Base-by-base conservation (phyloP, 2,888 invertebrate species). In the Xestobium rufovillosum region DNA sequence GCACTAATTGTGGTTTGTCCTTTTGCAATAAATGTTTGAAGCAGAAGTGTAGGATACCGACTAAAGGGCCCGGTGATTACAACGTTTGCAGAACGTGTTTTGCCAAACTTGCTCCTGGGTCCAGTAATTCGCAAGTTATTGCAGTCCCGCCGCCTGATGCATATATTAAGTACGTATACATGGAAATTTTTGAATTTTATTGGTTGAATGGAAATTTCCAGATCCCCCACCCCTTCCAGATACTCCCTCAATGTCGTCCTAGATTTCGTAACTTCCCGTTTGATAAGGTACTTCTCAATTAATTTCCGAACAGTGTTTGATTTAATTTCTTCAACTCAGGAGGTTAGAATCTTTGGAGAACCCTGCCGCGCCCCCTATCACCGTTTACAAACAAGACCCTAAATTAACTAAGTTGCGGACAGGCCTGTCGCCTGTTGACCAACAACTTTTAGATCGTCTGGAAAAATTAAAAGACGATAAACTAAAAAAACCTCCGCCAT, bases 21-120 rank as follows among this genome's bases (percentile, higher is more conserved):
- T 87, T 80, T 65, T 91, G 90, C 61, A 75, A 74, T 41, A 87
- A 83, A 62, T 91, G 90, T 61, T 66, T 90, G 31, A 76, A 77
- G 48, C 74, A 83, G 51, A 82, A 82, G 63, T 68, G 75, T 41
- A 73, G 75, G 51, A 65, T 87, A 39, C 72, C 80, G 6, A 77
- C 67, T 42, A 63, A 76, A 56, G 69, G 75, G 3, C 72, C 74
- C 48, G 67, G 70, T 29, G 75, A 78, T 53, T 71, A 75, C 35
- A 80, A 79, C 64, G 83, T 87, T 31, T 80, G 80, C 52, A 67
- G 71, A 43, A 69, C 63, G 37, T 78, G 73, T 56, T 70, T 61
- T 47, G 59, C 66, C 34, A 67, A 65, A 53, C 42, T 64, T 26
- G 51, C 51, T 14, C 50, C 55, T 13, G 54, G 53, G 12, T 41